Conservation (phyloP, 2,113 vertebrate species). For the Aspidoscelis tigris region DNA sequence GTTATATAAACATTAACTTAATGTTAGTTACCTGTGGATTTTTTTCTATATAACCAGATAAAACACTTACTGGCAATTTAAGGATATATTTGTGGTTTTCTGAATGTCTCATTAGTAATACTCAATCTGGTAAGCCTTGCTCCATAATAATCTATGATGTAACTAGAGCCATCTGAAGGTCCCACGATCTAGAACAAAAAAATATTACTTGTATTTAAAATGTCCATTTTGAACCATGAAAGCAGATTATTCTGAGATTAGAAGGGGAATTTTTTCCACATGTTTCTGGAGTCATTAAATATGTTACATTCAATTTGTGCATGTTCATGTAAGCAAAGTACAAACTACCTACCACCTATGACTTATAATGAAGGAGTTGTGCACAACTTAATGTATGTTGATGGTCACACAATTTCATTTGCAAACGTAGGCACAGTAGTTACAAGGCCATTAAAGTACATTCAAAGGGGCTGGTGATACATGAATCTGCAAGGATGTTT, state of each 20-base stretch:
- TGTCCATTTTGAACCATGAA: neutral
- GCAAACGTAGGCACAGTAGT: no score
- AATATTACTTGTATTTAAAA: neutral
- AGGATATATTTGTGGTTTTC: conserved; percentile 90
- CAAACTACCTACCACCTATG: no score
- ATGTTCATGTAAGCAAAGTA: no score
- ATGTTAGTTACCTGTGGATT: neutral
- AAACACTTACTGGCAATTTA: conserved; percentile 68
- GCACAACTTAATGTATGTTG: no score
- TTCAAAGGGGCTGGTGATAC: neutral
- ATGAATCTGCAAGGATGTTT: neutral
- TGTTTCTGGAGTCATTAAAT: neutral
- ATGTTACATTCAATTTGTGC: neutral
- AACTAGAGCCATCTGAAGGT: conserved; percentile 94
- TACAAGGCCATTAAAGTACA: no score
- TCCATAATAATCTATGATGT: conserved; percentile 98
- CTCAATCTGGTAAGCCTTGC: conserved; percentile 89
- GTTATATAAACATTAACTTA: conserved; percentile 3
- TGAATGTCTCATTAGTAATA: conserved; percentile 94
- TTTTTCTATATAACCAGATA: conserved; percentile 10
- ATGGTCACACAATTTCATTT: no score
- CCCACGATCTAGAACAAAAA: conserved; percentile 88
- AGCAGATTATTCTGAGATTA: neutral
- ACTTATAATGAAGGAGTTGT: no score
- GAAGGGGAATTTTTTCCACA: neutral